Evolutionary conservation across 2,888 invertebrate species (phyloP).

Genomic region (Ditula angustiorana): DNA sequence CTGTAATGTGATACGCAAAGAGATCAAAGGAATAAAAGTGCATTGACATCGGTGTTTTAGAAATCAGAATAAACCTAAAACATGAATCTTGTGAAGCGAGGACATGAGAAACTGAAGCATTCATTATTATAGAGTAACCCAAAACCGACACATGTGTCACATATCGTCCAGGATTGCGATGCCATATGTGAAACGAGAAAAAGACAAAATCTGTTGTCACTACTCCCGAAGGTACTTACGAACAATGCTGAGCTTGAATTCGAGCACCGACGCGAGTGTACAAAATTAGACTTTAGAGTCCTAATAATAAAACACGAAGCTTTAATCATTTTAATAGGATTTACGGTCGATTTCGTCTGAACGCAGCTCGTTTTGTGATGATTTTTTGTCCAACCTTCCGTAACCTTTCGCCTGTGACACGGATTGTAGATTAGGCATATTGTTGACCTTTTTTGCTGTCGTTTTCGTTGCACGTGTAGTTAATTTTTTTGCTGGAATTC

Average conservation of each 20-base stretch:
- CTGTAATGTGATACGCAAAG: slow-evolving; percentile 59
- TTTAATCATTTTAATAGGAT: slow-evolving; percentile 47
- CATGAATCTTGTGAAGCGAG: slow-evolving; percentile 67
- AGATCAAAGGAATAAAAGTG: slow-evolving; percentile 74
- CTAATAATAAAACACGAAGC: slow-evolving; percentile 56
- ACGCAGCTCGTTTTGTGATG: slow-evolving; percentile 70
- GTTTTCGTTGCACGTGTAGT: slow-evolving; percentile 78
- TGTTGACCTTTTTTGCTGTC: slow-evolving; percentile 83
- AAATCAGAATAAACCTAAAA: slow-evolving; percentile 65
- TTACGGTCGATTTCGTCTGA: slow-evolving; percentile 73
- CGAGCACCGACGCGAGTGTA: slow-evolving; percentile 45
- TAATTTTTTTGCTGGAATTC: slow-evolving; percentile 74
- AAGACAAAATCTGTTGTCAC: slow-evolving; percentile 83
- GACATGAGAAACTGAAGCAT: slow-evolving; percentile 77
- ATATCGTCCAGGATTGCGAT: slow-evolving; percentile 84
- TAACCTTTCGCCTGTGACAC: slow-evolving; percentile 85
- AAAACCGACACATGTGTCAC: slow-evolving; percentile 84
- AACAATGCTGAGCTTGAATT: slow-evolving; percentile 75
- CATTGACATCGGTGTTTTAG: slow-evolving; percentile 63
- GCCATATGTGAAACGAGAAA: slow-evolving; percentile 83
- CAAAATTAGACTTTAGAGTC: slow-evolving; percentile 59
- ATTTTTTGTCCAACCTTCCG: slow-evolving; percentile 82
- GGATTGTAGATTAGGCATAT: slow-evolving; percentile 85
- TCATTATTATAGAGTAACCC: slow-evolving; percentile 81
- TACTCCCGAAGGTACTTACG: slow-evolving; percentile 81